Percentiles rank a stretch among this genome's conserved stretches.
Evolutionary conservation across 2,797 vertebrate species (phyloP).

Genomic region (Potorous gilbertii): DNA sequence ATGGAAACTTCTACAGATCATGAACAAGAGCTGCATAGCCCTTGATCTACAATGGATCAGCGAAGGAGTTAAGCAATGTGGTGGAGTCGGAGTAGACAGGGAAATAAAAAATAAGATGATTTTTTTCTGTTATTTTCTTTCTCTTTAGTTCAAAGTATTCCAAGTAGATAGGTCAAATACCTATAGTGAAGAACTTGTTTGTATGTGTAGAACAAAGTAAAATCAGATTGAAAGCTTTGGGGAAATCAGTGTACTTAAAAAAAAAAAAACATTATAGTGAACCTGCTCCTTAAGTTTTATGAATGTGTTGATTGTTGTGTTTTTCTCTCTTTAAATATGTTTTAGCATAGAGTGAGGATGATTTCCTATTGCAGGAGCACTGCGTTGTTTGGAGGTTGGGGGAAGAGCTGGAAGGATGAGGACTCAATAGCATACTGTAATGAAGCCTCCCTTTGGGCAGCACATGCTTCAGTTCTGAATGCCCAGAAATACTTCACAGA

Average conservation of each 20-base stretch:
- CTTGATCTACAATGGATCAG: neutral
- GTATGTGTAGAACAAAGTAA: constrained; percentile 80
- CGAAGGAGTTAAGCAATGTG: constrained; percentile 38
- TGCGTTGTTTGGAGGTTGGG: constrained; percentile 49
- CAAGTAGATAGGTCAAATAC: constrained; percentile 80
- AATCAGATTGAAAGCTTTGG: constrained; percentile 70
- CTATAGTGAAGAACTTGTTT: constrained; percentile 81
- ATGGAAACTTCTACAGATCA: constrained; percentile 39
- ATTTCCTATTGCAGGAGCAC: constrained; percentile 62
- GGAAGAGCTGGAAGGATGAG: constrained; percentile 56
- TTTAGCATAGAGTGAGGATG: constrained; percentile 69
- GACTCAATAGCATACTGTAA: constrained; percentile 66
- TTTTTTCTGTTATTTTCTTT: constrained; percentile 71
- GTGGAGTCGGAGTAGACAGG: neutral
- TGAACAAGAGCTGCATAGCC: constrained; percentile 37
- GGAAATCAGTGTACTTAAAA: constrained; percentile 83
- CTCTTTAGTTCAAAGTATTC: constrained; percentile 59
- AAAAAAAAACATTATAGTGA: constrained; percentile 81
- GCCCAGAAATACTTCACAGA: constrained; percentile 81
- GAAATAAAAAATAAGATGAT: constrained; percentile 60
- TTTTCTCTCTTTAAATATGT: constrained; percentile 78
- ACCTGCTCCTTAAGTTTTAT: constrained; percentile 83
- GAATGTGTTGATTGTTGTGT: constrained; percentile 83
- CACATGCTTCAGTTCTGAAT: constrained; percentile 73
- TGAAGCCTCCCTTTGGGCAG: constrained; percentile 83